A percentile compares a stretch with the other conserved stretches of the same genome.
Conservation (phyloP, 2,113 vertebrate genomes). For the Nothoprocta pentlandii region DNA sequence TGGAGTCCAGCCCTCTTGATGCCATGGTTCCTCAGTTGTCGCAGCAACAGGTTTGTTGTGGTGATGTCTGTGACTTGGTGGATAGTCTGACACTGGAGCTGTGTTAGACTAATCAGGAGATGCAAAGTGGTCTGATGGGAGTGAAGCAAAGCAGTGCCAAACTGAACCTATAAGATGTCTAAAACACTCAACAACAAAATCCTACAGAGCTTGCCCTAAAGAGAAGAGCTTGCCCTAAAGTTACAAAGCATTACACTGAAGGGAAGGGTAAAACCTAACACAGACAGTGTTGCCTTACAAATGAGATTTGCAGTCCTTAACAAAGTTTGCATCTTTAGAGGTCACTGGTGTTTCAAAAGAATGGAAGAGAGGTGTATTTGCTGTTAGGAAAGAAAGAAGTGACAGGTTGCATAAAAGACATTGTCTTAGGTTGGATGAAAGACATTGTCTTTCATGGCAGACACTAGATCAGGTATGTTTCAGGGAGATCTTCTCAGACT, state of each 20-base stretch:
- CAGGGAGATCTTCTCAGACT: neutral
- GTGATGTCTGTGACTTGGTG: neutral
- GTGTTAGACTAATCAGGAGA: neutral
- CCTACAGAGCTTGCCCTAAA: neutral
- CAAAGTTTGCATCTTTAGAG: neutral
- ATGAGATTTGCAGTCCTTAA: neutral
- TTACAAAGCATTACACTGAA: too few relatives aligned
- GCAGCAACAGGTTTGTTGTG: slow-evolving; percentile 6
- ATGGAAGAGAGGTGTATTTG: neutral
- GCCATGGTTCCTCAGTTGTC: neutral
- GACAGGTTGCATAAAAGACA: neutral
- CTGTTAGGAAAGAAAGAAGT: neutral
- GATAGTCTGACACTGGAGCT: neutral
- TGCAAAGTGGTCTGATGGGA: neutral
- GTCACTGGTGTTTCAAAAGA: neutral
- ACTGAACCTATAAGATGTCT: neutral
- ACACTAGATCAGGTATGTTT: neutral
- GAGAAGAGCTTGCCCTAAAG: neutral
- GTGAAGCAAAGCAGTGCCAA: neutral
- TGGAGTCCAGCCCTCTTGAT: neutral
- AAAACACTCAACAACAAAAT: neutral
- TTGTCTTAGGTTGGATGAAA: neutral
- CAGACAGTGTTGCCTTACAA: neutral
- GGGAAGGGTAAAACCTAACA: neutral
- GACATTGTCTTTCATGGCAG: neutral